Evolutionary conservation across 2,113 vertebrate genomes (phyloP).

Genomic region (Phrynosoma platyrhinos): DNA sequence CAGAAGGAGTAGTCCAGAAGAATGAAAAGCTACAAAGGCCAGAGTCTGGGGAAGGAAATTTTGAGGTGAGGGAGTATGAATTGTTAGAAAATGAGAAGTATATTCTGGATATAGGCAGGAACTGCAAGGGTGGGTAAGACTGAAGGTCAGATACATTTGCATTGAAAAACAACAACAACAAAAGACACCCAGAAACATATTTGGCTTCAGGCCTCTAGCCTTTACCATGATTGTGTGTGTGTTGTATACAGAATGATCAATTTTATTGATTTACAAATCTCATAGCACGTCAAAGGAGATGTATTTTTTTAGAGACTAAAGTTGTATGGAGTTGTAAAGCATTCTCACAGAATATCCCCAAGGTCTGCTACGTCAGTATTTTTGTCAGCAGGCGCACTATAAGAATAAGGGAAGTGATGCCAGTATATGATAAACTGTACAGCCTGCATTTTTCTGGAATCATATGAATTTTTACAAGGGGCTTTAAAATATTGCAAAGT

Average conservation of each 20-base stretch:
- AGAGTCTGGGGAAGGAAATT: background rate
- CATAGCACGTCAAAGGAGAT: background rate
- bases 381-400: background rate
- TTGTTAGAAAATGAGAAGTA: background rate
- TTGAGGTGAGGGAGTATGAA: background rate
- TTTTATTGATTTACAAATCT: background rate
- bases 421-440: background rate
- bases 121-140: background rate
- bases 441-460: background rate
- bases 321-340: background rate
- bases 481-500: constrained; percentile 6
- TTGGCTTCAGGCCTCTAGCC: background rate
- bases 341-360: background rate
- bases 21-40: background rate
- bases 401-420: background rate
- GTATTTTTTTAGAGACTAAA: background rate
- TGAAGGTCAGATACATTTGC: background rate
- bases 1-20: background rate
- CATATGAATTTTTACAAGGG: background rate
- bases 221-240: background rate
- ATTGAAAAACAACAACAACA: background rate
- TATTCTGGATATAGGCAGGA: background rate
- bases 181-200: background rate
- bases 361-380: background rate
- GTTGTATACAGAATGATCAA: background rate